A percentile compares a stretch with the other conserved stretches of the same genome.
Conservation (phyloP, 2,113 vertebrate species). For the Etheostoma cragini region DNA sequence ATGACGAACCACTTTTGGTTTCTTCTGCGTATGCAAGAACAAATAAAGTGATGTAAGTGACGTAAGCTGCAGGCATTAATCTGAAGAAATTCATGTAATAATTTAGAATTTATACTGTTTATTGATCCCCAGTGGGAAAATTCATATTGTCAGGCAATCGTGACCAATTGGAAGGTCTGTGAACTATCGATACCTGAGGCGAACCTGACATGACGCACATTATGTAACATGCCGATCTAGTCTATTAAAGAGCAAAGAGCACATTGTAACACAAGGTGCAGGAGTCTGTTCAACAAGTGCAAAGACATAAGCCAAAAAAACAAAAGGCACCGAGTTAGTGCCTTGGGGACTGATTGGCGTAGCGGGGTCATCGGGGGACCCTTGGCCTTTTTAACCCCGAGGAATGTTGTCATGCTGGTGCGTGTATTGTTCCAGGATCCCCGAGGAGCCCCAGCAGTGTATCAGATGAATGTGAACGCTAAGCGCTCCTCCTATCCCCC, state of each 20-base stretch:
- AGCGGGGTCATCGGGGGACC: constrained; percentile 73
- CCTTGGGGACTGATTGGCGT: constrained; percentile 78
- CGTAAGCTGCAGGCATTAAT: constrained; percentile 27
- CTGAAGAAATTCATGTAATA: constrained; percentile 10
- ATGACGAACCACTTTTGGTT: no score
- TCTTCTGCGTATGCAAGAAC: no score
- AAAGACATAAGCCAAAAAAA: constrained; percentile 70
- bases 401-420: constrained; percentile 81
- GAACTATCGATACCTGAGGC: background rate
- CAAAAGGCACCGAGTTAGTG: constrained; percentile 67
- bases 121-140: background rate
- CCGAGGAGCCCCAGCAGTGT: constrained; percentile 64
- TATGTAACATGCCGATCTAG: constrained; percentile 17
- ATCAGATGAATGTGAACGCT: constrained; percentile 72
- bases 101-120: no score
- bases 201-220: constrained; percentile 12
- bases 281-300: constrained; percentile 78
- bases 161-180: constrained; percentile 13
- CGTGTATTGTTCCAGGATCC: constrained; percentile 77
- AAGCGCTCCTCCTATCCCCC: constrained; percentile 39
- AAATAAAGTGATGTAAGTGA: background rate
- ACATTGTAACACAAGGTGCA: constrained; percentile 71
- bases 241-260: constrained; percentile 73
- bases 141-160: constrained; percentile 18
- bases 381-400: constrained; percentile 78